These are phyloP conservation scores for Eriosoma lanigerum DNA, from an alignment of 1,140 invertebrate genomes.

Conservation along the genomic window DNA sequence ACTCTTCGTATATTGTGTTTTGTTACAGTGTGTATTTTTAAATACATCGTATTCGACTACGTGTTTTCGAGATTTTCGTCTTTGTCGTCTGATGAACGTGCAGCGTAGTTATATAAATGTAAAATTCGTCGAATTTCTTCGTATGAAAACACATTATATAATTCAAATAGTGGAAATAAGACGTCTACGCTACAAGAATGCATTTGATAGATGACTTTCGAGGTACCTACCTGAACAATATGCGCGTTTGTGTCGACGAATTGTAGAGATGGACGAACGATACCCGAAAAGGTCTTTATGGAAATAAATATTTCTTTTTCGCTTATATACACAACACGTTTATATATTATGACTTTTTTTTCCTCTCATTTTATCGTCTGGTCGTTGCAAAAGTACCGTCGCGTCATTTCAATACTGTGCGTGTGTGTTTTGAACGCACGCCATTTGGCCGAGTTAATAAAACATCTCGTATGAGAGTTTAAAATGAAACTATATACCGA, in stretches of 20 bases:
- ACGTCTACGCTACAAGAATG: slow-evolving; percentile 1
- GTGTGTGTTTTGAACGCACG: not conserved
- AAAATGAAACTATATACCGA: not conserved
- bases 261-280: not conserved
- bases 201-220: slow-evolving; percentile 38
- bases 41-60: not conserved
- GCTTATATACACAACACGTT: too few relatives aligned
- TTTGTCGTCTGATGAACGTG: not conserved
- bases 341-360: not conserved
- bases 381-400: not conserved
- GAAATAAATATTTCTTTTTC: slow-evolving; percentile 36
- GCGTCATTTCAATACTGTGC: not conserved
- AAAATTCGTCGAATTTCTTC: not conserved
- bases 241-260: not conserved
- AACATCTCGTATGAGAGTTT: not conserved
- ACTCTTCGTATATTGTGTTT: too few relatives aligned
- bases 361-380: not conserved
- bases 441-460: not conserved
- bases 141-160: not conserved
- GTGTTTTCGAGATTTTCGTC: not conserved
- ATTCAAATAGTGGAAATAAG: not conserved
- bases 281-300: slow-evolving; percentile 6
- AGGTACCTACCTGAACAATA: not conserved
- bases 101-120: not conserved
- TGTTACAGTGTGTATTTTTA: slow-evolving; percentile 21